These are phyloP conservation scores for Panorpa germanica DNA, from an alignment of 2,888 invertebrate genomes.

Conservation along the genomic window DNA sequence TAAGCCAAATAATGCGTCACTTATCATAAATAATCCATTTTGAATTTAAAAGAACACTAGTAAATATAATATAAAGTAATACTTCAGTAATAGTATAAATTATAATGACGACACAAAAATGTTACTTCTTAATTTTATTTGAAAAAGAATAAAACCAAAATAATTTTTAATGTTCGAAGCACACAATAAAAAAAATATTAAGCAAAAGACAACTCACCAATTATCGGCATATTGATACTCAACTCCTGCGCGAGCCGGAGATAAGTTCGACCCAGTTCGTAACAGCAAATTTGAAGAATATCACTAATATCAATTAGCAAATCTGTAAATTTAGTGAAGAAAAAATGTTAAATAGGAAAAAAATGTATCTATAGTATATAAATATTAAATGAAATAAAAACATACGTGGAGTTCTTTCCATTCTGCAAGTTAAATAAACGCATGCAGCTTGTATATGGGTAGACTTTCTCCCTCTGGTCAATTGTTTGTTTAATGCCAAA, in stretches of 20 bases:
- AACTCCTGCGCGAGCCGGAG: slow-evolving; percentile 73
- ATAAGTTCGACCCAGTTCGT: slow-evolving; percentile 85
- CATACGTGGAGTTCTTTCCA: slow-evolving; percentile 88
- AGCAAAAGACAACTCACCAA: slow-evolving; percentile 44
- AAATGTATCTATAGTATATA: background rate
- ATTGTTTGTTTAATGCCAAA: slow-evolving; percentile 63
- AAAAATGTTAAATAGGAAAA: slow-evolving; percentile 1
- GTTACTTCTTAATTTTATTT: no score
- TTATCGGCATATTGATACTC: slow-evolving; percentile 75
- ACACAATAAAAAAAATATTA: slow-evolving; percentile 10
- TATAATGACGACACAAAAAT: no score
- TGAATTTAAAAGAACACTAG: no score
- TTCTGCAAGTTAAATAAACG: slow-evolving; percentile 90
- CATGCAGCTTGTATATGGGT: slow-evolving; percentile 91
- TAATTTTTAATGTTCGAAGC: slow-evolving; percentile 12
- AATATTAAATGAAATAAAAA: slow-evolving; percentile 23
- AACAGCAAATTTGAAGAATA: slow-evolving; percentile 91
- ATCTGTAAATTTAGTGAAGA: slow-evolving; percentile 31
- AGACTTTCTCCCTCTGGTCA: slow-evolving; percentile 82
- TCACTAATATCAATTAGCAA: slow-evolving; percentile 94
- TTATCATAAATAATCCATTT: no score
- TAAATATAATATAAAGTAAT: no score
- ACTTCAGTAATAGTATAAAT: no score
- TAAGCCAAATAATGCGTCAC: no score
- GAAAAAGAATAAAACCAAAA: slow-evolving; percentile 10